A percentile compares a stretch with the other conserved stretches of the same genome.
Evolutionary conservation across 37 sponge, comb jelly and placozoan genomes (phyloP).

Genomic region (Spongilla lacustris): DNA sequence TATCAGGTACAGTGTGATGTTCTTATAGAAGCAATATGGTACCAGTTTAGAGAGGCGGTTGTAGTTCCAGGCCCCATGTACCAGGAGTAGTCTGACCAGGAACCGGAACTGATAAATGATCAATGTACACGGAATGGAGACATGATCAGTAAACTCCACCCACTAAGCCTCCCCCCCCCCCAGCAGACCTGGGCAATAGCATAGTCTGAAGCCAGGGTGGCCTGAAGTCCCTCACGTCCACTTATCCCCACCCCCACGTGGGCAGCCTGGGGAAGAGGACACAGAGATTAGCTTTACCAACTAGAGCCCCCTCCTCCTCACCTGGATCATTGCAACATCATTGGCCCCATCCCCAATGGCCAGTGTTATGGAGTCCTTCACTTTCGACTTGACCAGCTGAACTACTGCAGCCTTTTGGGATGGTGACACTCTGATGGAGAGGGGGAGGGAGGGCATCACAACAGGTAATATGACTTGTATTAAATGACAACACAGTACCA

Average conservation of each 20-base stretch:
- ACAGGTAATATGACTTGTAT: too few relatives aligned
- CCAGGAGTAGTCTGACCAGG: slow-evolving; percentile 80
- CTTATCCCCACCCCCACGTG: slow-evolving; percentile 89
- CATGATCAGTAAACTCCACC: not conserved
- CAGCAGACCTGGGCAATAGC: slow-evolving; percentile 85
- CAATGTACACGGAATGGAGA: not conserved
- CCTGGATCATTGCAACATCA: slow-evolving; percentile 92
- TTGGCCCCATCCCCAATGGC: slow-evolving; percentile 93
- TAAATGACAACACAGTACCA: too few relatives aligned
- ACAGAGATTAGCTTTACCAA: too few relatives aligned
- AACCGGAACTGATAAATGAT: slow-evolving; percentile 68
- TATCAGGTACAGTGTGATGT: slow-evolving; percentile 83
- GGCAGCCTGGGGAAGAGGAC: slow-evolving; percentile 43
- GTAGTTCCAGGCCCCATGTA: slow-evolving; percentile 93
- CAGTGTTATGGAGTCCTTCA: slow-evolving; percentile 71
- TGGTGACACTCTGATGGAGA: slow-evolving; percentile 64
- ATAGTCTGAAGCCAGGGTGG: slow-evolving; percentile 86
- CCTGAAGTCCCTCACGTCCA: slow-evolving; percentile 89
- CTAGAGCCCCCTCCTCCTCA: too few relatives aligned
- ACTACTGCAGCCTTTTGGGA: slow-evolving; percentile 83
- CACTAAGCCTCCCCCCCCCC: not conserved
- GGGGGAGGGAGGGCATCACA: too few relatives aligned
- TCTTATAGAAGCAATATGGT: slow-evolving; percentile 94
- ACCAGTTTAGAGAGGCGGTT: slow-evolving; percentile 75
- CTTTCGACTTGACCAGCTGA: slow-evolving; percentile 52